Percentiles rank a stretch among this genome's conserved stretches.
These are phyloP conservation scores for Schrankia costaestrigalis DNA, from an alignment of 2,888 invertebrate genomes.

Conservation along the genomic window DNA sequence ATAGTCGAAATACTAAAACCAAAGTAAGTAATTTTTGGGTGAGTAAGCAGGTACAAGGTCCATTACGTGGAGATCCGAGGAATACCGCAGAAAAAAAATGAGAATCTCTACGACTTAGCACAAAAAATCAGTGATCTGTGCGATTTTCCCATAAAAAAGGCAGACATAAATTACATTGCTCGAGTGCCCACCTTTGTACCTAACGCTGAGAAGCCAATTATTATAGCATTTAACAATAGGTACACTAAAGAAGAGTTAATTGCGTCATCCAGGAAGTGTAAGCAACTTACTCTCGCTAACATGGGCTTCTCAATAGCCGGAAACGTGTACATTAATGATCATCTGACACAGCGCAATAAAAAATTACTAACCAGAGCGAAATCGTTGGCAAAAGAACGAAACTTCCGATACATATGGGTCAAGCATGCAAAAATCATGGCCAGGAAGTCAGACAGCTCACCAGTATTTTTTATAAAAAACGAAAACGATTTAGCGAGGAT, in stretches of 20 bases:
- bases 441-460: not conserved
- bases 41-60: not conserved
- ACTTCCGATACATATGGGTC: not conserved
- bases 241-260: not conserved
- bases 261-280: not conserved
- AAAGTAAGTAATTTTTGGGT: no score
- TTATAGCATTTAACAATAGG: not conserved
- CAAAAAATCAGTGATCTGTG: not conserved
- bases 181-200: slow-evolving; percentile 1
- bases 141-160: not conserved
- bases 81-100: slow-evolving; percentile 1
- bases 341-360: not conserved
- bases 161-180: slow-evolving; percentile 1
- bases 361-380: not conserved
- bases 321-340: not conserved
- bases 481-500: slow-evolving; percentile 1
- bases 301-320: not conserved
- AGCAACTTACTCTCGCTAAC: not conserved
- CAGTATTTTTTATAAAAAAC: not conserved
- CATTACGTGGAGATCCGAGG: slow-evolving; percentile 1
- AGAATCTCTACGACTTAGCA: not conserved
- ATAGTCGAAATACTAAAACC: no score
- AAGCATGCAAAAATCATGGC: not conserved
- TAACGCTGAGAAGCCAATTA: not conserved
- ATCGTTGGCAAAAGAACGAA: not conserved